Evolutionary conservation across 2,888 invertebrate species (phyloP).

Genomic region (Ectemnius continuus): DNA sequence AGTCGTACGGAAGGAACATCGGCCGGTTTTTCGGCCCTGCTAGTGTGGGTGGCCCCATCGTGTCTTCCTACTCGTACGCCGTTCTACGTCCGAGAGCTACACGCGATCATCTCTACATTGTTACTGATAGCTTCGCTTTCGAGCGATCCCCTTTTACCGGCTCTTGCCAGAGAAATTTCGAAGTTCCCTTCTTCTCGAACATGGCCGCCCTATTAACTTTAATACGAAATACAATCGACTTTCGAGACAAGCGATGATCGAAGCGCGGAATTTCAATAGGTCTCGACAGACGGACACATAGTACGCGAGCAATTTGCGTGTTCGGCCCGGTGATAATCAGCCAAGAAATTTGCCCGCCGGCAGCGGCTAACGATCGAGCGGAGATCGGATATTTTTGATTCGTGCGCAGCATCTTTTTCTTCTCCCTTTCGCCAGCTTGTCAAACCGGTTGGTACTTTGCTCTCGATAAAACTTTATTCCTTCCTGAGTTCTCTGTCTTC

Average conservation of each 20-base stretch:
- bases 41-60: slow-evolving; percentile 69
- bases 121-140: too few species aligned
- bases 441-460: slow-evolving; percentile 56
- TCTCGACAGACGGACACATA: too few species aligned
- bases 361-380: slow-evolving; percentile 65
- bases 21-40: slow-evolving; percentile 64
- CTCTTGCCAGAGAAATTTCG: background rate
- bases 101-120: background rate
- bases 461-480: slow-evolving; percentile 47
- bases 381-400: slow-evolving; percentile 57
- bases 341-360: slow-evolving; percentile 69
- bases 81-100: slow-evolving; percentile 12
- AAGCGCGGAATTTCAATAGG: too few species aligned
- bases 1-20: slow-evolving; percentile 69
- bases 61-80: slow-evolving; percentile 50
- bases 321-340: slow-evolving; percentile 35
- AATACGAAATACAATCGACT: too few species aligned
- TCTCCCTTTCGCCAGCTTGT: slow-evolving; percentile 47
- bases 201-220: too few species aligned
- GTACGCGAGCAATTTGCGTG: too few species aligned
- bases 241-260: too few species aligned
- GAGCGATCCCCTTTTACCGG: too few species aligned
- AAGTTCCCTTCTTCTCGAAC: background rate
- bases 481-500: slow-evolving; percentile 7
- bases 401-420: slow-evolving; percentile 38